Evolutionary conservation across 2,888 invertebrate species (phyloP).

Genomic region (Ectemnius lituratus): DNA sequence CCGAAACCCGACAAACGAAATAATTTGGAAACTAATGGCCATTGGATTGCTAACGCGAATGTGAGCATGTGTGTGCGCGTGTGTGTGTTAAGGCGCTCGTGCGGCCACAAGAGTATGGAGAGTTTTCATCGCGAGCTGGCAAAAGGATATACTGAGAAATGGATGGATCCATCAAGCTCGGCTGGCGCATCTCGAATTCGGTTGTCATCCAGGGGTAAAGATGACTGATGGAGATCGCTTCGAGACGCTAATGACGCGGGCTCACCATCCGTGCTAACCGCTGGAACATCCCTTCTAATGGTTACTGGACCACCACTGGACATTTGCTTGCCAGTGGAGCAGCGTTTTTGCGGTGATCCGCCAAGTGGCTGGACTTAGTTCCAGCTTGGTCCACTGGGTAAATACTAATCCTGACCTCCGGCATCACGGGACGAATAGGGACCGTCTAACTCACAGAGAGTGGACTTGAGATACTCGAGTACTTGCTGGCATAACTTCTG

Average conservation of each 20-base stretch:
- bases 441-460: no score
- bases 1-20: slow-evolving; percentile 52
- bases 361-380: slow-evolving; percentile 9
- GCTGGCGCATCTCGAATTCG: slow-evolving; percentile 57
- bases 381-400: no score
- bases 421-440: no score
- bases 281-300: slow-evolving; percentile 59
- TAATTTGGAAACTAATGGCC: slow-evolving; percentile 63
- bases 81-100: slow-evolving; percentile 2
- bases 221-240: slow-evolving; percentile 69
- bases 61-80: background rate
- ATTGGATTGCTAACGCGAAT: slow-evolving; percentile 44
- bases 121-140: slow-evolving; percentile 43
- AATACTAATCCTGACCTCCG: no score
- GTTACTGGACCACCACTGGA: slow-evolving; percentile 48
- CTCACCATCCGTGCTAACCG: slow-evolving; percentile 49
- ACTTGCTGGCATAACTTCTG: no score
- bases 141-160: slow-evolving; percentile 54
- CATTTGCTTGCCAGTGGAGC: slow-evolving; percentile 27
- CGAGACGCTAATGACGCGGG: slow-evolving; percentile 64
- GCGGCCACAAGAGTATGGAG: slow-evolving; percentile 32
- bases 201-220: slow-evolving; percentile 66
- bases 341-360: slow-evolving; percentile 10
- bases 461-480: no score
- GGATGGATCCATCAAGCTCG: slow-evolving; percentile 66